Evolutionary conservation across 1,140 invertebrate genomes (phyloP), one percentile per base, ranked within the genome.

Genomic region (Penaeus indicus): DNA sequence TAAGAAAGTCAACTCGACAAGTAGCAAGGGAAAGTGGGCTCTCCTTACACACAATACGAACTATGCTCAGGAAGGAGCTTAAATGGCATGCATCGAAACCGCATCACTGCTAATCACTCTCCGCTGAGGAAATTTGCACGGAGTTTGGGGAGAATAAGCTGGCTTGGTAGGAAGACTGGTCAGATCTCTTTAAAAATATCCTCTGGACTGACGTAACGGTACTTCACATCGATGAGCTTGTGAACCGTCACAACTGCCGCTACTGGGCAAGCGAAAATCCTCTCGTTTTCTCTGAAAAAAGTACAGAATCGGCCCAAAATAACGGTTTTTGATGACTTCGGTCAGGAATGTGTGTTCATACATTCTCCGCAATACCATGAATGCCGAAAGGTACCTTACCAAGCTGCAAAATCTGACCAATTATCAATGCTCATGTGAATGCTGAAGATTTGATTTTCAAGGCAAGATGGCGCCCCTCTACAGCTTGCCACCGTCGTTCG

Each of bases 101-200:
- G n/a, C 69, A 75, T 27, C 5, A 21, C 25, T 75, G 21, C 38
- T 10, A 75, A 75, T 18, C 25, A 27, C 69, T 75, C 47, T 47
- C 32, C 32, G 69, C 19, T 72, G 69, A 72, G n/a, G n/a, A 19
- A 13, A 72, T 72, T 72, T 7, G n/a, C n/a, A 5, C 32, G 25
- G n/a, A n/a, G 69, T 75, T 75, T 75, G 69, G 69, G 22, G 69
- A 75, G 69, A 22, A 7, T 18, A 75, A 32, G 69, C 7, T 75
- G 69, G 21, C 69, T 75, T 75, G n/a, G 25, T 32, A 75, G 32
- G 21, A 75, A n/a, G 21, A 22, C 13, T 25, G 21, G 27, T 75
- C 69, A 32, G 69, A 75, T 25, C 69, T 75, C 69, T 75, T 75
- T 75, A 75, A 75, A 75, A 75, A 5, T 72, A 72, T 72, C 69